phyloP scores from a whole-genome alignment of 2,888 invertebrate species.

The Epsilonema sp. region DNA sequence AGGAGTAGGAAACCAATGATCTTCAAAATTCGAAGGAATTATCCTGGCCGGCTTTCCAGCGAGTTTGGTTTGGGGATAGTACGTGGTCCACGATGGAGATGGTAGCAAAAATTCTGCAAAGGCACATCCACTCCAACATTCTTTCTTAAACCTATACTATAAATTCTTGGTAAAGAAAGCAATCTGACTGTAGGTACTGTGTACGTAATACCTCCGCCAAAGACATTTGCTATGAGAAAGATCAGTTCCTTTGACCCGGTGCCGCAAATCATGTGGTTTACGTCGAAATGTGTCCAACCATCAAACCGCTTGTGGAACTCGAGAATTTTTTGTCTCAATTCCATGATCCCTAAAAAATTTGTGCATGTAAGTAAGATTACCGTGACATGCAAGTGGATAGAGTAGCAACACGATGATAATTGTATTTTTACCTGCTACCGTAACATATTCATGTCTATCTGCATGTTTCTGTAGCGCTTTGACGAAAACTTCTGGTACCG shows the following conservation, averaged over 20 bases:
- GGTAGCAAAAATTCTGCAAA: conserved; percentile 18
- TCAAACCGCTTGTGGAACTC: conserved; percentile 18
- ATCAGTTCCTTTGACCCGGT: conserved; percentile 31
- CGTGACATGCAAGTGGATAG: no score
- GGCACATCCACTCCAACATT: background rate
- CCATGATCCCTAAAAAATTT: conserved; percentile 22
- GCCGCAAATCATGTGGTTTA: conserved; percentile 26
- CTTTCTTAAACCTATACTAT: background rate
- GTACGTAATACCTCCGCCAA: conserved; percentile 27
- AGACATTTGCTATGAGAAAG: conserved; percentile 24
- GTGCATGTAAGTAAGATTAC: no score
- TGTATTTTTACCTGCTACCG: conserved; percentile 23
- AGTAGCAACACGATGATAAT: background rate
- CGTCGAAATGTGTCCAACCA: conserved; percentile 12
- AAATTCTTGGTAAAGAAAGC: no score
- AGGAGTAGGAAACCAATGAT: conserved; percentile 25
- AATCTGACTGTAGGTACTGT: no score
- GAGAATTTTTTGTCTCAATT: conserved; percentile 22
- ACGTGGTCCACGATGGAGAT: conserved; percentile 30
- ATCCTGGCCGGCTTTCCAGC: conserved; percentile 17
- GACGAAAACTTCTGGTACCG: conserved; percentile 23
- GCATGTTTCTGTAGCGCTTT: conserved; percentile 23
- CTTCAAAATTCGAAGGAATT: conserved; percentile 16
- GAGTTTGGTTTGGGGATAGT: conserved; percentile 25
- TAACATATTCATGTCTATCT: conserved; percentile 23